Evolutionary conservation across 2,888 invertebrate species (phyloP).

Genomic region (Craniophora ligustri): DNA sequence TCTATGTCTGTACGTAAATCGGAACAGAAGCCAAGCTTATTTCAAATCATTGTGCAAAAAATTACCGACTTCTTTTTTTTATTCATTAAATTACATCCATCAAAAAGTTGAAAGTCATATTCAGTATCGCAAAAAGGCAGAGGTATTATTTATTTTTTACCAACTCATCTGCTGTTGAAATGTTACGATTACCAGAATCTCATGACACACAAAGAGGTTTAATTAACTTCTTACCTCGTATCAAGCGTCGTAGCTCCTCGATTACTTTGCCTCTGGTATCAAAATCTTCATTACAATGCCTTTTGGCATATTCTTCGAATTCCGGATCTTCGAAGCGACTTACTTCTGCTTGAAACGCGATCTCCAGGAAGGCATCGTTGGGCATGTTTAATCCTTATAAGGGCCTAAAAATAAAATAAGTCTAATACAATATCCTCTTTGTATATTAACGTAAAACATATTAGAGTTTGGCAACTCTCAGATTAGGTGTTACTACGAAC

Average conservation of each 20-base stretch:
- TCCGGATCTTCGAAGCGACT: conserved; percentile 81
- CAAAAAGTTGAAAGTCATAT: too few relatives aligned
- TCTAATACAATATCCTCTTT: too few relatives aligned
- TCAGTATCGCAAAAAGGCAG: too few relatives aligned
- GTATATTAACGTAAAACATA: too few relatives aligned
- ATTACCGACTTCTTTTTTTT: too few relatives aligned
- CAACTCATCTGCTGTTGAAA: conserved; percentile 23
- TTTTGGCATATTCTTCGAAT: conserved; percentile 76
- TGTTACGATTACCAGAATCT: conserved; percentile 30
- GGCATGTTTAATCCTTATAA: conserved; percentile 60
- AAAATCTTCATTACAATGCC: conserved; percentile 77
- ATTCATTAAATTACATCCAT: too few relatives aligned
- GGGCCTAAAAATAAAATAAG: conserved; percentile 1
- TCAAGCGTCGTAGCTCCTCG: conserved; percentile 75
- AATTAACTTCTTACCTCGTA: conserved; percentile 73
- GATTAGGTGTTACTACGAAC: too few relatives aligned
- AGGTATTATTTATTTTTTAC: background rate
- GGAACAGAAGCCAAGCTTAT: too few relatives aligned
- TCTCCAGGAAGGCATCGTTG: conserved; percentile 80
- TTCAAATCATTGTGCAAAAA: too few relatives aligned
- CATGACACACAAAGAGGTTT: conserved; percentile 9
- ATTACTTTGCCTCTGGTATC: conserved; percentile 73
- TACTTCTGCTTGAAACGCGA: conserved; percentile 81
- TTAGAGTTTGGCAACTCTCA: too few relatives aligned
- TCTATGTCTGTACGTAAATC: too few relatives aligned